Evolutionary conservation across 2,888 invertebrate species (phyloP).

Genomic region (Buathra laborator): DNA sequence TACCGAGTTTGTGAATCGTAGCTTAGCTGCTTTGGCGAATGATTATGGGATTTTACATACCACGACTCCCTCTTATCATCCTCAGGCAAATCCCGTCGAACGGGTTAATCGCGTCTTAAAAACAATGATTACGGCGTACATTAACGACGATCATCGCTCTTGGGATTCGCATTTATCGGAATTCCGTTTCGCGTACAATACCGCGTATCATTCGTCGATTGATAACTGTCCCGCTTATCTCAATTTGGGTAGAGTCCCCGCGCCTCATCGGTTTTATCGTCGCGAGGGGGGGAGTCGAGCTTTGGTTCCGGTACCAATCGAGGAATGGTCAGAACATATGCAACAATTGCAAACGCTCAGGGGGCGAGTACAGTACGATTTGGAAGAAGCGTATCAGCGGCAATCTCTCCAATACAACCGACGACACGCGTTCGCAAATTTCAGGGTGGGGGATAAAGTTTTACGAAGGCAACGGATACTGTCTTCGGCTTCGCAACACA

Average conservation of each 20-base stretch:
- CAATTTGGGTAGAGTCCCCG: too few relatives aligned
- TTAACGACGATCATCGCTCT: too few relatives aligned
- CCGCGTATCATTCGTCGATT: too few relatives aligned
- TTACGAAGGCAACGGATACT: too few relatives aligned
- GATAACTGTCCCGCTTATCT: too few relatives aligned
- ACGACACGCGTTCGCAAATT: not conserved
- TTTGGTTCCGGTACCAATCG: not conserved
- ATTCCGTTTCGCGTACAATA: too few relatives aligned
- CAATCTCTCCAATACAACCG: not conserved
- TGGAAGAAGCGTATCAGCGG: not conserved
- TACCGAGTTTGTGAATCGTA: conserved; percentile 62
- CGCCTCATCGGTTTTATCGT: not conserved
- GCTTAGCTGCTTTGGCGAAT: not conserved
- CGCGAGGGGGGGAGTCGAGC: not conserved
- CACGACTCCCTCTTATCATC: not conserved
- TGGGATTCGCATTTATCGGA: too few relatives aligned
- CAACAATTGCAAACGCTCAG: not conserved
- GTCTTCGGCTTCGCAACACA: too few relatives aligned
- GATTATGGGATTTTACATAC: not conserved
- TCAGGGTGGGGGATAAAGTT: not conserved
- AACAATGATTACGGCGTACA: too few relatives aligned
- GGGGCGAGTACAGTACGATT: not conserved
- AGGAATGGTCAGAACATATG: not conserved
- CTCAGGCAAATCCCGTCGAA: not conserved
- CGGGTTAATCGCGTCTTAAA: too few relatives aligned